Evolutionary conservation across 2,888 invertebrate genomes (phyloP).

Genomic region (Nebria brevicollis): DNA sequence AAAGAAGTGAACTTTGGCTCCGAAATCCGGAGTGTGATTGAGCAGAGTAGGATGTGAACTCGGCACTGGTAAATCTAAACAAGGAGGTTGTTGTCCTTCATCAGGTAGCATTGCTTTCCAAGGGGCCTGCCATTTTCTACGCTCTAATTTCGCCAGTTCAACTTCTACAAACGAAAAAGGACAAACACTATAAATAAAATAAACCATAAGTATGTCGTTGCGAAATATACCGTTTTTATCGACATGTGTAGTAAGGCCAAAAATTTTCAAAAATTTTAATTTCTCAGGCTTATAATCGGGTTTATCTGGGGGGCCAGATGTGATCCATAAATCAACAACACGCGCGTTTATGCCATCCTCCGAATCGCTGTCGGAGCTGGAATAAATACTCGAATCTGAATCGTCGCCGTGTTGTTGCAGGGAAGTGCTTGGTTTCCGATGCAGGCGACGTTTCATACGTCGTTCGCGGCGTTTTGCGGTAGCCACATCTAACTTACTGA

Average conservation of each 20-base stretch:
- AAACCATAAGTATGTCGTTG: conserved; percentile 30
- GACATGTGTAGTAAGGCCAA: conserved; percentile 71
- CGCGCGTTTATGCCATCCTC: conserved; percentile 64
- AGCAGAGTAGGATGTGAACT: conserved; percentile 64
- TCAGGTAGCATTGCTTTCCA: conserved; percentile 58
- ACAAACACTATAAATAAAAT: background rate
- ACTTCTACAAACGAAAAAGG: conserved; percentile 61
- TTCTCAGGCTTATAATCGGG: conserved; percentile 66
- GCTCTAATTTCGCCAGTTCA: conserved; percentile 71
- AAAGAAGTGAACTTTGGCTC: conserved; percentile 71
- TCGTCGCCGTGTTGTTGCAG: conserved; percentile 53
- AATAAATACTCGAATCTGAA: conserved; percentile 64
- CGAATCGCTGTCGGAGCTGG: conserved; percentile 65
- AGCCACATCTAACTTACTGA: conserved; percentile 62
- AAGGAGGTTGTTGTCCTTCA: conserved; percentile 52
- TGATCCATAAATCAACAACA: conserved; percentile 64
- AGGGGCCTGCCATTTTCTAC: conserved; percentile 63
- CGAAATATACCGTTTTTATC: conserved; percentile 69
- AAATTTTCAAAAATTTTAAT: conserved; percentile 70
- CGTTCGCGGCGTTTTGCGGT: conserved; percentile 57
- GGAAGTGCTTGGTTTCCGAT: conserved; percentile 47
- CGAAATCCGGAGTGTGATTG: conserved; percentile 63
- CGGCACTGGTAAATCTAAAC: conserved; percentile 65
- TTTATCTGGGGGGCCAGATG: conserved; percentile 66
- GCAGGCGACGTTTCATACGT: conserved; percentile 50